phyloP scores from a whole-genome alignment of 2,888 invertebrate genomes.

The Polyommatus icarus region DNA sequence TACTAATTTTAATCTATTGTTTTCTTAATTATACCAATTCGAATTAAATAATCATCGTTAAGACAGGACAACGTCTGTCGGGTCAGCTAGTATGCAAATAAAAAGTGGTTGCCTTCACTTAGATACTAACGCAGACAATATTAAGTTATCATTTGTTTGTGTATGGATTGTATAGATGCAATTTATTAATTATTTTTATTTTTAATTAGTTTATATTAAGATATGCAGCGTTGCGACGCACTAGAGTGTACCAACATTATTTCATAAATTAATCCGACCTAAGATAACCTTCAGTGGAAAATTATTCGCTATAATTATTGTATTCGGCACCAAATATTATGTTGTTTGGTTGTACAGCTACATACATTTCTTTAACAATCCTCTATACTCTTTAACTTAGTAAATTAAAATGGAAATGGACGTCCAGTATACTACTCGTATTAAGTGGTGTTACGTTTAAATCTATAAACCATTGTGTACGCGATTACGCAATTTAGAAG shows the following conservation, averaged over 20 bases:
- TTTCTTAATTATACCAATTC: too few species aligned
- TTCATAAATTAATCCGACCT: constrained; percentile 9
- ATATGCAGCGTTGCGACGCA: not conserved
- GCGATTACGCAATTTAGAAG: too few species aligned
- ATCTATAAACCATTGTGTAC: too few species aligned
- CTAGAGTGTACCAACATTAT: not conserved
- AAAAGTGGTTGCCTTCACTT: not conserved
- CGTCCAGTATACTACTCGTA: too few species aligned
- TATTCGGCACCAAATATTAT: not conserved
- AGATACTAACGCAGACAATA: not conserved
- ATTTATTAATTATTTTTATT: constrained; percentile 13
- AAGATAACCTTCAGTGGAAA: constrained; percentile 7
- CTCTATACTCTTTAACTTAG: too few species aligned
- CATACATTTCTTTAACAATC: too few species aligned
- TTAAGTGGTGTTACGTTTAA: too few species aligned
- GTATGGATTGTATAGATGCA: not conserved
- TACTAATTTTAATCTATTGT: too few species aligned
- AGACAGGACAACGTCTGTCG: too few species aligned
- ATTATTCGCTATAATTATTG: not conserved
- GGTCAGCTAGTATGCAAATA: not conserved
- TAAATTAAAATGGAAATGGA: too few species aligned
- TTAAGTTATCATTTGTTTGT: not conserved
- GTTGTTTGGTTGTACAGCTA: too few species aligned
- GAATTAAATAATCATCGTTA: too few species aligned
- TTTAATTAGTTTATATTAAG: constrained; percentile 2